Evolutionary conservation across 1,140 invertebrate species (phyloP), one percentile per base, ranked within the genome.

Genomic region (Camponotus pennsylvanicus): DNA sequence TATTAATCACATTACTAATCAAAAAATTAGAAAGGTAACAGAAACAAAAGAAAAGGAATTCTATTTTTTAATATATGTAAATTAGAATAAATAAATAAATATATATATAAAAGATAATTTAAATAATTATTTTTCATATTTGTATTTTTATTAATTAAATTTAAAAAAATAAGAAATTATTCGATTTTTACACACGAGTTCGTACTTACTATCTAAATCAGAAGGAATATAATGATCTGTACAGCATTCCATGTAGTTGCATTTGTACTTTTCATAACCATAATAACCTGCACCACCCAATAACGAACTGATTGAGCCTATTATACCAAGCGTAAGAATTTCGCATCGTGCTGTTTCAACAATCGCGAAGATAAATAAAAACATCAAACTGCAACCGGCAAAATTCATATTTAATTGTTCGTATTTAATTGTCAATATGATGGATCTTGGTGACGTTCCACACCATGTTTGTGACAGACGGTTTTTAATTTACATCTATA

Each of bases 181-280:
- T 37, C 6, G 27, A 55, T 9, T 0, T 32, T 4, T 42, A 18
- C 21, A 69, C 18, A 45, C 71, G 1, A 0, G 18, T 34, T 49
- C 0, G 37, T 64, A 83, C 83, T 83, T 84, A 92, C 86, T 76
- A 8, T 59, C 64, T 42, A 95, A 91, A 85, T 96, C 49, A 1
- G 89, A 88, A 6, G 91, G 92, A 76, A 96, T 94, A 73, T 92
- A 93, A 0, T 94, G 86, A 6, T 94, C 87, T 42, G 92, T 93
- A 88, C 96, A 96, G 85, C 96, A 96, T 91, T 96, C 96, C 9
- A 57, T 11, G 4, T 89, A 87, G 18, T 49, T 66, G 80, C 95
- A 96, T 34, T 76, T 87, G 70, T 85, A 86, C 3, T n/a, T 34
- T 13, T 63, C 5, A 1, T 64, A 86, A 0, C 0, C 45, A 18